Conservation (phyloP, 1,140 invertebrate species). For the Leptoteleia sp. region DNA sequence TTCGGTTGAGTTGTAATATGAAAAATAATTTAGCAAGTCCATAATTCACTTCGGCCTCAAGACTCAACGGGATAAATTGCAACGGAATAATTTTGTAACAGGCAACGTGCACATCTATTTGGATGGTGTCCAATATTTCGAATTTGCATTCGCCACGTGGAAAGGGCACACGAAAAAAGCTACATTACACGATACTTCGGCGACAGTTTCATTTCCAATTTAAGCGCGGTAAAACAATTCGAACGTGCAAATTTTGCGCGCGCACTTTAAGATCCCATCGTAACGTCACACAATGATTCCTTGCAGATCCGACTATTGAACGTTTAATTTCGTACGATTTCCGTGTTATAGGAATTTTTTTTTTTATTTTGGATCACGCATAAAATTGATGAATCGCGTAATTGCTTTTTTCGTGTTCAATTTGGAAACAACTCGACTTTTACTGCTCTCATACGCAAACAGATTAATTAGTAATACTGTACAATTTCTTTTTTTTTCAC, state of each 20-base stretch:
- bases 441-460: background rate
- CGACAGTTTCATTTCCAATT: constrained; percentile 38
- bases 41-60: constrained; percentile 49
- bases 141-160: constrained; percentile 55
- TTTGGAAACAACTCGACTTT: constrained; percentile 13
- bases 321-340: too few relatives aligned
- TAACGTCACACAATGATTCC: too few relatives aligned
- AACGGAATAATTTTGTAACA: constrained; percentile 59
- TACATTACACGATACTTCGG: constrained; percentile 32
- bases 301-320: too few relatives aligned
- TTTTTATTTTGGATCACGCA: background rate
- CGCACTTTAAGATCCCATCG: too few relatives aligned
- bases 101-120: constrained; percentile 60
- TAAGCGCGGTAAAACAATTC: too few relatives aligned
- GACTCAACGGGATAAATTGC: constrained; percentile 54
- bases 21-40: constrained; percentile 54
- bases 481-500: too few relatives aligned
- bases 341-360: too few relatives aligned
- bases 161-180: constrained; percentile 46
- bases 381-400: constrained; percentile 9
- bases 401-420: constrained; percentile 24
- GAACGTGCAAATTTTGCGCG: too few relatives aligned
- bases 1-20: constrained; percentile 17
- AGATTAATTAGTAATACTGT: constrained; percentile 15
- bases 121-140: constrained; percentile 52